These are phyloP conservation scores for Apaloderma vittatum DNA, from an alignment of 2,113 vertebrate species.

Conservation along the genomic window DNA sequence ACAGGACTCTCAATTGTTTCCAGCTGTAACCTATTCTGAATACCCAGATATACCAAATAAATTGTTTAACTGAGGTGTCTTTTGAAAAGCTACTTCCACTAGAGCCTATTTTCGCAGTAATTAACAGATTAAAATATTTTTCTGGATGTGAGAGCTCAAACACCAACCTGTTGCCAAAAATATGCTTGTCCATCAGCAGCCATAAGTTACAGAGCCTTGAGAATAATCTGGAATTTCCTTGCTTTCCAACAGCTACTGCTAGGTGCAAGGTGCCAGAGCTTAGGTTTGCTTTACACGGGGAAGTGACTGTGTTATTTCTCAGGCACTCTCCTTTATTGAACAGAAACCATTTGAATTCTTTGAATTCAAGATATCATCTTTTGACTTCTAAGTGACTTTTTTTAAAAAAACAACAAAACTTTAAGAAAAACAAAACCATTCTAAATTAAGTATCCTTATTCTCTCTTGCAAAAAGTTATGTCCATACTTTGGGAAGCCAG, in stretches of 20 bases:
- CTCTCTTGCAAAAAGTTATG: not conserved
- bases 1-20: not conserved
- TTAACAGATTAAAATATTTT: conserved; percentile 32
- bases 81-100: not conserved
- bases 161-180: not conserved
- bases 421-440: not conserved
- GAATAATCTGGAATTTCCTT: not conserved
- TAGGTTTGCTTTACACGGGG: not conserved
- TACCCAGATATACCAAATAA: not conserved
- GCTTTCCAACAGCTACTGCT: not conserved
- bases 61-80: not conserved
- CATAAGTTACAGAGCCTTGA: rapidly evolving
- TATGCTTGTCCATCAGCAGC: not conserved
- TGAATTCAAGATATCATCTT: not conserved
- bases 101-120: conserved; percentile 34
- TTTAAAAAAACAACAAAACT: not conserved
- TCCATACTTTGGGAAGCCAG: not conserved
- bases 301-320: not conserved
- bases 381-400: not conserved
- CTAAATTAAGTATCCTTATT: not conserved
- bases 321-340: not conserved
- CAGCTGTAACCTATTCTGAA: not conserved
- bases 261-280: not conserved
- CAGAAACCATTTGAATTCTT: not conserved
- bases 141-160: not conserved